Evolutionary conservation across 2,888 invertebrate species (phyloP).

Genomic region (Leptothorax acervorum): DNA sequence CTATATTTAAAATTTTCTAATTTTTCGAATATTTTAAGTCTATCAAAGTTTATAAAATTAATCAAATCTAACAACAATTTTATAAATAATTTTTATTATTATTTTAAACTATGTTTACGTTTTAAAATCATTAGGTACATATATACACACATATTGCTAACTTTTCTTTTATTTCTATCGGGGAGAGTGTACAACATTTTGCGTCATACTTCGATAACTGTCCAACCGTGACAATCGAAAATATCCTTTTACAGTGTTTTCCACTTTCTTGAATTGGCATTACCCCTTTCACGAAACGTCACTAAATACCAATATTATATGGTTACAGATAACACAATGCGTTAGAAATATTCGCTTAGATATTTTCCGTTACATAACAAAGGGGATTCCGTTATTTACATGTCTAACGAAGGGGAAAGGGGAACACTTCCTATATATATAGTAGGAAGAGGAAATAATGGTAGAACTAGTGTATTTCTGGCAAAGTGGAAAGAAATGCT

Average conservation of each 20-base stretch:
- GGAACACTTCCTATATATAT: background rate
- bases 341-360: background rate
- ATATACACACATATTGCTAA: background rate
- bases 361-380: conserved; percentile 10
- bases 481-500: background rate
- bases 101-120: background rate
- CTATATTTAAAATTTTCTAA: background rate
- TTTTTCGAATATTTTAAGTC: background rate
- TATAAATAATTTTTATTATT: background rate
- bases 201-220: conserved; percentile 2
- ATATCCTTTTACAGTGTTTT: conserved; percentile 47
- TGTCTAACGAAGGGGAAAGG: conserved; percentile 37
- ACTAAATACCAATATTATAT: background rate
- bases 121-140: background rate
- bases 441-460: conserved; percentile 33
- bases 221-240: conserved; percentile 64
- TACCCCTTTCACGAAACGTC: conserved; percentile 61
- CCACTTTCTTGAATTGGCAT: conserved; percentile 35
- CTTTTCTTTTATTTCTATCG: background rate
- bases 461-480: background rate
- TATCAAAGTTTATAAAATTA: background rate
- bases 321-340: conserved; percentile 11
- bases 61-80: background rate
- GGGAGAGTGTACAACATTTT: conserved; percentile 16
- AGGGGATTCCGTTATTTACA: too few relatives aligned